phyloP scores from a whole-genome alignment of 2,797 vertebrate species.

The Parambassis ranga region DNA sequence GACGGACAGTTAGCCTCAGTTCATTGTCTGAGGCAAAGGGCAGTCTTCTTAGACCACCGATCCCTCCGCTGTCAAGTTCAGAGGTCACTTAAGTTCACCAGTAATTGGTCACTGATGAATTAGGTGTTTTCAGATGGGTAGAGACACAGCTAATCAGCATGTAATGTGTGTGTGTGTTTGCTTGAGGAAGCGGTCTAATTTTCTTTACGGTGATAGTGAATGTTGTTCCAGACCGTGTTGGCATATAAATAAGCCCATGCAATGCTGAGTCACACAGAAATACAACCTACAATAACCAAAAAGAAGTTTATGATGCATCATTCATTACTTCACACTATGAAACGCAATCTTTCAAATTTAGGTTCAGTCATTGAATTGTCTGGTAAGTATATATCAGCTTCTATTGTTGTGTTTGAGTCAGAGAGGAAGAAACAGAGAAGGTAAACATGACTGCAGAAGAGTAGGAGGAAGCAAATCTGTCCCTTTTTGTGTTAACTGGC shows the following conservation, averaged over 20 bases:
- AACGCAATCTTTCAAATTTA: neutral
- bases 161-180: constrained; percentile 18
- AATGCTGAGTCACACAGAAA: constrained; percentile 29
- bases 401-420: neutral
- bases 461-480: neutral
- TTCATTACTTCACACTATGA: neutral
- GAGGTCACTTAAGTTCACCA: constrained; percentile 45
- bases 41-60: neutral
- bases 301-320: neutral
- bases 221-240: constrained; percentile 1
- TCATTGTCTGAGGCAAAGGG: constrained; percentile 4
- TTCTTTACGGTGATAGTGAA: constrained; percentile 32
- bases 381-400: too few relatives aligned
- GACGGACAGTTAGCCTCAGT: neutral
- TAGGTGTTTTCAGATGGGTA: constrained; percentile 7
- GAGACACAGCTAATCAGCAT: constrained; percentile 34
- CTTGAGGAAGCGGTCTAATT: constrained; percentile 23
- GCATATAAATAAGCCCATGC: constrained; percentile 28
- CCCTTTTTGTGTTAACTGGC: neutral
- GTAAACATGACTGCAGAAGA: neutral
- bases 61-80: constrained; percentile 16
- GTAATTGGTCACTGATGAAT: constrained; percentile 55
- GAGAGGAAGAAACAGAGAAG: neutral
- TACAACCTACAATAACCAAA: neutral
- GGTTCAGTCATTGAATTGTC: neutral